Base-by-base conservation (phyloP, 2,888 invertebrate genomes). In the Himalopsyche japonica region DNA sequence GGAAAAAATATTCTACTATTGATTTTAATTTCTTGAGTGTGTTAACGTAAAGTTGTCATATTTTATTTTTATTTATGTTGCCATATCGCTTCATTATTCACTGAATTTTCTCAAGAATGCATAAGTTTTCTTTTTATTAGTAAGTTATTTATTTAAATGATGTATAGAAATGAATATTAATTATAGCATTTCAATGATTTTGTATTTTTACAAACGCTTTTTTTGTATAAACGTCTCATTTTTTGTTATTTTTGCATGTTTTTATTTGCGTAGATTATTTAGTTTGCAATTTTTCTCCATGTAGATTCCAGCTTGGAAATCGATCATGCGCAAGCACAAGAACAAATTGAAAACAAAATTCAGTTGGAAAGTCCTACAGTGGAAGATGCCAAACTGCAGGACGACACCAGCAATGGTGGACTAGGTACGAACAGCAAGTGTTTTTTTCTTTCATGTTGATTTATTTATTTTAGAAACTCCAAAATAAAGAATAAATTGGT, bases 251-350 rank as follows among this genome's bases (percentile, higher is more conserved):
- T 87, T 86, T 70, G 70, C 70, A 70, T 12, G 70, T 70, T 70
- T 88, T 87, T 49, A 18, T 57, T 87, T 83, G 84, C 87, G 86
- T 88, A 87, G 87, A 86, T 87, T 87, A 43, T 87, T 89, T 89
- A 88, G 87, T 86, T 87, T 88, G 88, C 88, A 87, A 88, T 88
- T 86, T 89, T 88, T 87, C 80, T 86, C 78, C 82, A 78, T 87
- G 84, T 91, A 94, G 95, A 95, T 92, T 93, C 94, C 90, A 93
- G 93, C 89, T 92, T 94, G 91, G 95, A 95, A 90, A 92, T 93
- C 87, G 93, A 94, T 90, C 93, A 94, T 92, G 93, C 91, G 85
- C 89, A 90, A 85, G 89, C 89, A 48, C 89, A 89, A 86, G 88
- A 88, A 70, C 89, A 93, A 88, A 91, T 89, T 88, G 90, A 90